Percentiles rank a stretch among this genome's conserved stretches.
phyloP scores from a whole-genome alignment of 2,888 invertebrate species.

The Agrotis clavis region DNA sequence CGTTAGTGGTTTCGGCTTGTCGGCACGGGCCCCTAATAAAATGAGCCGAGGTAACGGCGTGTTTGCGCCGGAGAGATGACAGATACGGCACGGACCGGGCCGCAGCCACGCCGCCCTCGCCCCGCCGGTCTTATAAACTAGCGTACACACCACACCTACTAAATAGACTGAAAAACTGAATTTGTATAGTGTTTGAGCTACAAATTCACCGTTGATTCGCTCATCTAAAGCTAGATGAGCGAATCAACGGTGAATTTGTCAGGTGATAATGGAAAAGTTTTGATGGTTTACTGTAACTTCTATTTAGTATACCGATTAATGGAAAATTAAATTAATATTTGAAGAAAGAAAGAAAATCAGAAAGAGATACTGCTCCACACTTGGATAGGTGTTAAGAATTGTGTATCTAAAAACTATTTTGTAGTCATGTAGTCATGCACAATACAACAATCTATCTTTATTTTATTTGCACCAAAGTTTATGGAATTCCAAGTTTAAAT shows the following conservation, averaged over 20 bases:
- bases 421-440: not conserved
- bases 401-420: not conserved
- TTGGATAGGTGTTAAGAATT: too few relatives aligned
- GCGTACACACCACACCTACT: constrained; percentile 73
- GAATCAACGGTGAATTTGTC: constrained; percentile 17
- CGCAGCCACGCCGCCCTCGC: constrained; percentile 64
- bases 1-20: constrained; percentile 75
- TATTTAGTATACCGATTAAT: not conserved
- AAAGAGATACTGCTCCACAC: too few relatives aligned
- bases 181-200: constrained; percentile 62
- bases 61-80: constrained; percentile 87
- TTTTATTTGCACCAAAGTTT: not conserved
- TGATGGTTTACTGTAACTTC: not conserved
- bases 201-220: not conserved
- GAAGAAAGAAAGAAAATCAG: too few relatives aligned
- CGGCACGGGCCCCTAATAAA: constrained; percentile 86
- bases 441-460: not conserved
- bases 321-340: too few relatives aligned
- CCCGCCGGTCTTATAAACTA: constrained; percentile 81
- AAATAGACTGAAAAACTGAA: constrained; percentile 68
- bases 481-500: not conserved
- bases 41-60: constrained; percentile 87
- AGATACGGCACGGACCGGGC: constrained; percentile 86
- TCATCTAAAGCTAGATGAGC: constrained; percentile 6
- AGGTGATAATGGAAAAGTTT: not conserved